Percentiles rank a stretch among this genome's conserved stretches.
These are phyloP conservation scores for Cantharis rustica DNA, from an alignment of 2,888 invertebrate genomes.

Conservation along the genomic window DNA sequence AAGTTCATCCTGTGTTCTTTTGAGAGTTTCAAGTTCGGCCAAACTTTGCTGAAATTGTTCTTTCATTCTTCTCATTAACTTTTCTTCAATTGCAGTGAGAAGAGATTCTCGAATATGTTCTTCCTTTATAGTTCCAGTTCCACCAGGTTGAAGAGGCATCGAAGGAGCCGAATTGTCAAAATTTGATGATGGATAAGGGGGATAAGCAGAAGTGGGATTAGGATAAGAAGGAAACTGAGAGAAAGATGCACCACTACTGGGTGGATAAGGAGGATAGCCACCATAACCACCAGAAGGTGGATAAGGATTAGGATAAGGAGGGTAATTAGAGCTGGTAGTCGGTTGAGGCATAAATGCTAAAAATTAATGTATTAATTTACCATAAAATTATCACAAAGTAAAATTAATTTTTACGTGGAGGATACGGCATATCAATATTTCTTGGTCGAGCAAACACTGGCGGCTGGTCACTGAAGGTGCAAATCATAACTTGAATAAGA, in stretches of 20 bases:
- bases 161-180: conserved; percentile 48
- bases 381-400: background rate
- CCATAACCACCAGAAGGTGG: conserved; percentile 33
- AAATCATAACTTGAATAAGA: conserved; percentile 88
- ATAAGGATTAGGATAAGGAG: conserved; percentile 38
- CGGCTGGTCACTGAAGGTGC: conserved; percentile 92
- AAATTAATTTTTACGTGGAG: conserved; percentile 9
- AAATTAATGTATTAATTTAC: conserved; percentile 22
- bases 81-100: conserved; percentile 94
- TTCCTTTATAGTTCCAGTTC: conserved; percentile 86
- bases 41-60: conserved; percentile 91
- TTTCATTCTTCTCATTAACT: conserved; percentile 81
- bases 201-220: conserved; percentile 47
- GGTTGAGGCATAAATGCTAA: conserved; percentile 57
- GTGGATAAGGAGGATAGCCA: conserved; percentile 47
- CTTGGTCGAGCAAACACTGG: conserved; percentile 86
- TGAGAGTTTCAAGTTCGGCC: conserved; percentile 88
- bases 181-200: conserved; percentile 35
- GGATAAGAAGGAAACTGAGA: conserved; percentile 63
- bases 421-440: conserved; percentile 50
- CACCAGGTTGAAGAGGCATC: conserved; percentile 53
- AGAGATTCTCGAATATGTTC: conserved; percentile 94
- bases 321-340: conserved; percentile 39
- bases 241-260: conserved; percentile 44
- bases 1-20: conserved; percentile 85